A percentile compares a stretch with the other conserved stretches of the same genome.
Evolutionary conservation across 2,888 invertebrate genomes (phyloP).

Genomic region (Drosophila meridionalis): DNA sequence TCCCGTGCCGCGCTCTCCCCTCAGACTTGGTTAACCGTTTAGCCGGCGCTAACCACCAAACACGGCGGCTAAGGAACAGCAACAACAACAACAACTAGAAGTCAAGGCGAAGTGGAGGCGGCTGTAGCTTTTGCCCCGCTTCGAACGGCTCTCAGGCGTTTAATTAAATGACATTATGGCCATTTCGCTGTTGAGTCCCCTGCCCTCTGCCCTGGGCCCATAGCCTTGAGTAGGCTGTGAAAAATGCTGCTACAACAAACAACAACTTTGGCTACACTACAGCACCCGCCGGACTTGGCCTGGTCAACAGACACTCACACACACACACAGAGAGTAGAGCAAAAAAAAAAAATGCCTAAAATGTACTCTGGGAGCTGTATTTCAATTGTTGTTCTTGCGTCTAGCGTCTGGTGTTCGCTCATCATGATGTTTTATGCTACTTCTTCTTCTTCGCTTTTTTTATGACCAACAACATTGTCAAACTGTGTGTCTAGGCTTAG

Average conservation of each 20-base stretch:
- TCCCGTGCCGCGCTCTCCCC: background rate
- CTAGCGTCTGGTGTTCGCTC: constrained; percentile 24
- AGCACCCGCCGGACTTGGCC: constrained; percentile 35
- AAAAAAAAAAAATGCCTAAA: constrained; percentile 37
- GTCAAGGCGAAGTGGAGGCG: background rate
- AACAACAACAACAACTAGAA: constrained; percentile 19
- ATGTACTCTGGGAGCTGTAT: constrained; percentile 72
- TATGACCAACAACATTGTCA: constrained; percentile 43
- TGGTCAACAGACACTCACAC: constrained; percentile 1
- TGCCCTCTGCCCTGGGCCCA: constrained; percentile 28
- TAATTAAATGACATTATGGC: constrained; percentile 82
- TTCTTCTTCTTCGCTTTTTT: constrained; percentile 7
- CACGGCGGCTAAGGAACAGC: constrained; percentile 29
- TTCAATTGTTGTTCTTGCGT: constrained; percentile 64
- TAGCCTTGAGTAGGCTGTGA: constrained; percentile 59
- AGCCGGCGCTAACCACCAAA: constrained; percentile 65
- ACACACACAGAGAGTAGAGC: background rate
- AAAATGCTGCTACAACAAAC: constrained; percentile 55
- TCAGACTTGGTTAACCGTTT: constrained; percentile 76
- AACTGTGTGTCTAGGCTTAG: constrained; percentile 46
- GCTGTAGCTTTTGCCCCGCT: constrained; percentile 9
- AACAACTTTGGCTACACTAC: constrained; percentile 43
- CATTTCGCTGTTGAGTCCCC: constrained; percentile 50
- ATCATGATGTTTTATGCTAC: constrained; percentile 39
- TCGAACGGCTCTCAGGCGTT: constrained; percentile 79